These are phyloP conservation scores for Choloepus hoffmanni DNA, from an alignment of 2,113 vertebrate species.

Conservation along the genomic window DNA sequence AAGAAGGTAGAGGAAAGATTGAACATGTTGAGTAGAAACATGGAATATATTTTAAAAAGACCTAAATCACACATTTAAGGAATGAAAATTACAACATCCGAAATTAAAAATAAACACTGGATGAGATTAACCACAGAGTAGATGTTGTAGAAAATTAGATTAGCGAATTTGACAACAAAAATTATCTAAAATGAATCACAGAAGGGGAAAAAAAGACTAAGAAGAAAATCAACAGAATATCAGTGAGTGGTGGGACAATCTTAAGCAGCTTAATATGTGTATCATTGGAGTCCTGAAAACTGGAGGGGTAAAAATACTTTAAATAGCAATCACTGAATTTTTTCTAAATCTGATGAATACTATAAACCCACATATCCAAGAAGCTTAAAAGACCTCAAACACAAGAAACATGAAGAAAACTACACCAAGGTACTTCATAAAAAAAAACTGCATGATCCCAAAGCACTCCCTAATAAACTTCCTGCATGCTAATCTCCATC, in stretches of 20 bases:
- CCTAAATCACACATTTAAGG: neutral
- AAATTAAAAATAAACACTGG: constrained; percentile 10
- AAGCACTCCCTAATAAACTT: neutral
- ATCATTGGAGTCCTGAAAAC: neutral
- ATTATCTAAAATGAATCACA: neutral
- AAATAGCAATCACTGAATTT: neutral
- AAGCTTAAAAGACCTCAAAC: constrained; percentile 5
- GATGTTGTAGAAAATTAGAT: neutral
- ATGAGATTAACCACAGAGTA: neutral
- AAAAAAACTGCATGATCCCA: neutral
- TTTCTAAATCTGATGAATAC: neutral
- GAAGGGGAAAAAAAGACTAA: neutral
- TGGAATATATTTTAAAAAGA: neutral
- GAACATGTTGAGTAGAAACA: neutral
- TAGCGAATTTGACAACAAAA: neutral
- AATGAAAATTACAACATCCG: neutral
- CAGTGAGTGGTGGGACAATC: neutral
- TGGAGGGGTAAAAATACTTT: neutral
- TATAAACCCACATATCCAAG: neutral
- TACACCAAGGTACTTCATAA: neutral
- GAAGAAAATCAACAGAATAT: neutral
- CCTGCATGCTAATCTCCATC: neutral
- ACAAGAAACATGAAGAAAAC: constrained; percentile 12
- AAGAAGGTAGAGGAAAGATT: neutral
- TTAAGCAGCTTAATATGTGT: neutral